Evolutionary conservation across 2,888 invertebrate genomes (phyloP).

Genomic region (Bembecia ichneumoniformis): DNA sequence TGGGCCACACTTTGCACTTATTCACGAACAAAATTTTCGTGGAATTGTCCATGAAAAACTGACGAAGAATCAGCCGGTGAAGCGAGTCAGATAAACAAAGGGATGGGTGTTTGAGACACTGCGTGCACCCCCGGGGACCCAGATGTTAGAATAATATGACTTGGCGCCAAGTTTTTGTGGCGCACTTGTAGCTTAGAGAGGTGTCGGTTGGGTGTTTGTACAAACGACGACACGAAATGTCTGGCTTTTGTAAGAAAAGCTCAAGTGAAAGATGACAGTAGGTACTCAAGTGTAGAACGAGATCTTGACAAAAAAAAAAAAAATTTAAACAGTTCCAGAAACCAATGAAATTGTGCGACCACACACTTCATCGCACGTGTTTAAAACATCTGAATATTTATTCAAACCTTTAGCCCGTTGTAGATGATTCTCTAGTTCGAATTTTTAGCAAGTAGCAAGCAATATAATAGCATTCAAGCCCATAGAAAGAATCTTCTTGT

Average conservation of each 20-base stretch:
- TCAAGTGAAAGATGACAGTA: slow-evolving; percentile 28
- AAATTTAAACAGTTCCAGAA: slow-evolving; percentile 1
- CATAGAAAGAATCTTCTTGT: no score
- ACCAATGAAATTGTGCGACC: background rate
- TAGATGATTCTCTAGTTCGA: no score
- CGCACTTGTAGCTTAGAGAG: slow-evolving; percentile 30
- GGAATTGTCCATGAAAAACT: slow-evolving; percentile 34
- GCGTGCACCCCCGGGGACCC: slow-evolving; percentile 33
- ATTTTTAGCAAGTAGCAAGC: no score
- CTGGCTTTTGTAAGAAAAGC: slow-evolving; percentile 55
- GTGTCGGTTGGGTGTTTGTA: slow-evolving; percentile 34
- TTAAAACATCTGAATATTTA: no score
- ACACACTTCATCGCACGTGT: background rate
- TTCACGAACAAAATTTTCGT: slow-evolving; percentile 38
- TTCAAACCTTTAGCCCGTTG: no score
- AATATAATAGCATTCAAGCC: no score
- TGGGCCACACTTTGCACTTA: slow-evolving; percentile 32
- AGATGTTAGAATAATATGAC: slow-evolving; percentile 25
- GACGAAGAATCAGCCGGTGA: slow-evolving; percentile 41
- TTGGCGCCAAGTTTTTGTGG: slow-evolving; percentile 58
- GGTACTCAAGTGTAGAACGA: slow-evolving; percentile 17
- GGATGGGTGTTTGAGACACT: slow-evolving; percentile 39
- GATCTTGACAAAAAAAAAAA: slow-evolving; percentile 11
- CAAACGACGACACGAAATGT: slow-evolving; percentile 56
- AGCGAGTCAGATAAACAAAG: slow-evolving; percentile 32